Evolutionary conservation across 2,888 invertebrate genomes (phyloP).

Genomic region (Xestoiulus laeticollis): DNA sequence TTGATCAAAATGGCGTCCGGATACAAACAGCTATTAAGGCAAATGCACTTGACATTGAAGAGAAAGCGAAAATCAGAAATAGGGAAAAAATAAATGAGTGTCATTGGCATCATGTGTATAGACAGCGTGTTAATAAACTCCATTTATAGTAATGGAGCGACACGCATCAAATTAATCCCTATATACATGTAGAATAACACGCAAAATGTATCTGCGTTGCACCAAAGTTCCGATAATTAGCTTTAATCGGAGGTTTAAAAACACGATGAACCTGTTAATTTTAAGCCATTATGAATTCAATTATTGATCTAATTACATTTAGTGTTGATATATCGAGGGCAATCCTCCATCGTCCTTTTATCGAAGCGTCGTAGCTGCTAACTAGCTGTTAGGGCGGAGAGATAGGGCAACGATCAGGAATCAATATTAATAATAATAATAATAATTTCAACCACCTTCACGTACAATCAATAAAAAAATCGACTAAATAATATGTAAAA

Average conservation of each 20-base stretch:
- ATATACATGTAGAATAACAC: neutral
- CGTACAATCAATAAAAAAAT: neutral
- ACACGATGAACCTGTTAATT: neutral
- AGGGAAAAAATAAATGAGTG: neutral
- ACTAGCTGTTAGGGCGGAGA: neutral
- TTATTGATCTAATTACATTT: neutral
- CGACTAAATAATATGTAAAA: neutral
- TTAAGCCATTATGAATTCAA: neutral
- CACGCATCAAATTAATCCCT: neutral
- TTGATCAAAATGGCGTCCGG: conserved; percentile 11
- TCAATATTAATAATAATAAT: neutral
- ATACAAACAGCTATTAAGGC: neutral
- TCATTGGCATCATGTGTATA: neutral
- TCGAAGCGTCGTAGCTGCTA: neutral
- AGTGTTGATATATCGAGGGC: neutral
- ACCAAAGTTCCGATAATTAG: neutral
- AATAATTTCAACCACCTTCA: neutral
- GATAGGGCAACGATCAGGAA: neutral
- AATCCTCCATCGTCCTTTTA: neutral
- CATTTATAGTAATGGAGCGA: neutral
- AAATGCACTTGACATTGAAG: conserved; percentile 9
- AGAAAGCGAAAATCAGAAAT: conserved; percentile 17
- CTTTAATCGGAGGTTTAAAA: neutral
- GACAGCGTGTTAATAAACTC: conserved; percentile 7
- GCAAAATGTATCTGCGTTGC: neutral